Conservation (phyloP, 2,113 vertebrate species). For the Anser cygnoides region DNA sequence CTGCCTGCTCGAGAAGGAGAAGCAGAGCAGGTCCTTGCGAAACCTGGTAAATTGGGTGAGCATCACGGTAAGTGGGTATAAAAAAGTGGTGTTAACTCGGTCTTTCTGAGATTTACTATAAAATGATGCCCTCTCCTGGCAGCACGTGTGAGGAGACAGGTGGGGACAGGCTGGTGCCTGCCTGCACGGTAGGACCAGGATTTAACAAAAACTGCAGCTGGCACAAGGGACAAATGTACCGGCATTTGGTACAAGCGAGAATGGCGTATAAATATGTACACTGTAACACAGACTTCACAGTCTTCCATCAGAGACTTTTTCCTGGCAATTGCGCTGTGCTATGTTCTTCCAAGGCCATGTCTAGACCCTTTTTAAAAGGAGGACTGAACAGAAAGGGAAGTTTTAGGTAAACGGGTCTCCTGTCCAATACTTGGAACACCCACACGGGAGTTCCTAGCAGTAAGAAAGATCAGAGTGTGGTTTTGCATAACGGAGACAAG, state of each 20-base stretch:
- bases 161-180: neutral
- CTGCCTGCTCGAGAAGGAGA: neutral
- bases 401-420: neutral
- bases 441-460: neutral
- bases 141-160: neutral
- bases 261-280: neutral
- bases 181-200: fast-evolving
- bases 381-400: neutral
- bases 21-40: neutral
- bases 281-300: neutral
- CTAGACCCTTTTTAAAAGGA: neutral
- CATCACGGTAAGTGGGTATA: neutral
- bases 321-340: neutral
- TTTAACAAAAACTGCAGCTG: neutral
- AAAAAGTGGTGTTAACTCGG: neutral
- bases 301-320: neutral
- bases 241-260: neutral
- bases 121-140: neutral
- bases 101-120: neutral
- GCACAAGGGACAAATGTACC: neutral
- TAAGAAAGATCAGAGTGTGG: neutral
- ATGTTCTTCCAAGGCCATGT: neutral
- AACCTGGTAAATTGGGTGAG: fast-evolving
- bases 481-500: neutral
- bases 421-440: neutral